These are phyloP conservation scores for Zaprionus lachaisei DNA, from an alignment of 1,140 invertebrate species.

Conservation along the genomic window DNA sequence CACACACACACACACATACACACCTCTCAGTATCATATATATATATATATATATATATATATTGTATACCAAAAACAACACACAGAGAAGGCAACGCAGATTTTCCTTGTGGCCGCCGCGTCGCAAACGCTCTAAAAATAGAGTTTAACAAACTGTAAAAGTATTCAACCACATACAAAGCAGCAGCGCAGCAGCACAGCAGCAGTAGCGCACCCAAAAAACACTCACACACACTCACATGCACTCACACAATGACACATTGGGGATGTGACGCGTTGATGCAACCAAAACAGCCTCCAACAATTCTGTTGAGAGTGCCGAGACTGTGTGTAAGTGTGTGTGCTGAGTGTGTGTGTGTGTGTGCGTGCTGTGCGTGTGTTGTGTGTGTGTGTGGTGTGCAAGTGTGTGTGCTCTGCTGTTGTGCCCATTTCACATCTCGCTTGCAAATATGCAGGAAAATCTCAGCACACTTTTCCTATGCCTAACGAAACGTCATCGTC, in stretches of 20 bases:
- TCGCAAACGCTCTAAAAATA: constrained; percentile 74
- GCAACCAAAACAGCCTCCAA: constrained; percentile 39
- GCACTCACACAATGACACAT: constrained; percentile 34
- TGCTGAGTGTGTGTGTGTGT: background rate
- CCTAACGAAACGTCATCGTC: constrained; percentile 67
- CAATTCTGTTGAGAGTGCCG: constrained; percentile 18
- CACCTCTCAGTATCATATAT: background rate
- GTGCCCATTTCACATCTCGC: constrained; percentile 60
- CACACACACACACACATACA: constrained; percentile 1
- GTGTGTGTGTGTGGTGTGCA: background rate
- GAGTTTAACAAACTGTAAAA: constrained; percentile 82
- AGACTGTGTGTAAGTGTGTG: background rate
- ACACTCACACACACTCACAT: constrained; percentile 28
- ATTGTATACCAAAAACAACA: constrained; percentile 15
- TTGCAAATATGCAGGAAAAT: constrained; percentile 61
- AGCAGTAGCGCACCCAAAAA: constrained; percentile 53
- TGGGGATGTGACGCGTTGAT: constrained; percentile 60
- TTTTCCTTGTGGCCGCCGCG: constrained; percentile 64
- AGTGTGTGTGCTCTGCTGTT: constrained; percentile 16
- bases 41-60: background rate
- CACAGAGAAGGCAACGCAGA: constrained; percentile 25
- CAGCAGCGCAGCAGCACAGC: constrained; percentile 9
- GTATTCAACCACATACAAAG: constrained; percentile 81
- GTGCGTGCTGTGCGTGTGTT: constrained; percentile 1
- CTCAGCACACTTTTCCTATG: constrained; percentile 66